Evolutionary conservation across 2,113 vertebrate genomes (phyloP).

Genomic region (Stigmatopora argus): DNA sequence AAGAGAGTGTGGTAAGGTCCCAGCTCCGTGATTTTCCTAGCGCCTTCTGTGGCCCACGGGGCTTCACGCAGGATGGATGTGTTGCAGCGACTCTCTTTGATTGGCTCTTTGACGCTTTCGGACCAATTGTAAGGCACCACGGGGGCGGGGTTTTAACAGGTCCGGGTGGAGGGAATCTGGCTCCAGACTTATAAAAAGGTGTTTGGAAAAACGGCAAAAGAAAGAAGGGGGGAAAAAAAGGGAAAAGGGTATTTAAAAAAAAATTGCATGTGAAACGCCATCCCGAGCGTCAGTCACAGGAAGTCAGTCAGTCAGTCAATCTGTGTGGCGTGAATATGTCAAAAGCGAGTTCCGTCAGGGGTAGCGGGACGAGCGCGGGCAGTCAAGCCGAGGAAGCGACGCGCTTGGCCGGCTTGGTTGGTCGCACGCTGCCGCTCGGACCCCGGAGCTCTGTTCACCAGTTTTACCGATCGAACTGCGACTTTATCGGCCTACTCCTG

Average conservation of each 20-base stretch:
- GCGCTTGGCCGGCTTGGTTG: constrained; percentile 18
- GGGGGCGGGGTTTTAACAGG: constrained; percentile 99
- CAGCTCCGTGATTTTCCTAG: constrained; percentile 84
- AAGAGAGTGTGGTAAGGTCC: constrained; percentile 72
- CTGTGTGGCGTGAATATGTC: constrained; percentile 85
- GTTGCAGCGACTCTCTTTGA: constrained; percentile 88
- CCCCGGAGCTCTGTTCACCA: not conserved
- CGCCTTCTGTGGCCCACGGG: constrained; percentile 84
- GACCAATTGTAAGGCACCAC: constrained; percentile 95
- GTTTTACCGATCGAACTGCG: not conserved
- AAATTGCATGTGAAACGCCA: constrained; percentile 81
- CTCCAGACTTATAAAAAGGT: constrained; percentile 96
- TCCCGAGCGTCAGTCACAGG: constrained; percentile 62
- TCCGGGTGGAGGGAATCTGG: constrained; percentile 89
- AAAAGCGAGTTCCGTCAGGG: constrained; percentile 69
- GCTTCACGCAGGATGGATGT: constrained; percentile 89
- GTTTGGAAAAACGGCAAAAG: constrained; percentile 3
- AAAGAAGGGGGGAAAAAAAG: constrained; percentile 82
- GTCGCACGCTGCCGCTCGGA: constrained; percentile 16
- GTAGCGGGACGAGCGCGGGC: constrained; percentile 27
- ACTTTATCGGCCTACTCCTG: not conserved
- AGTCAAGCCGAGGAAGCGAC: constrained; percentile 33
- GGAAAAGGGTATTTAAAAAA: constrained; percentile 90
- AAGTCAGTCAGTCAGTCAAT: constrained; percentile 1
- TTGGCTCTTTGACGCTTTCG: constrained; percentile 99